A percentile compares a stretch with the other conserved stretches of the same genome.
Evolutionary conservation across 2,797 vertebrate genomes (phyloP).

Genomic region (Vipera ursinii): DNA sequence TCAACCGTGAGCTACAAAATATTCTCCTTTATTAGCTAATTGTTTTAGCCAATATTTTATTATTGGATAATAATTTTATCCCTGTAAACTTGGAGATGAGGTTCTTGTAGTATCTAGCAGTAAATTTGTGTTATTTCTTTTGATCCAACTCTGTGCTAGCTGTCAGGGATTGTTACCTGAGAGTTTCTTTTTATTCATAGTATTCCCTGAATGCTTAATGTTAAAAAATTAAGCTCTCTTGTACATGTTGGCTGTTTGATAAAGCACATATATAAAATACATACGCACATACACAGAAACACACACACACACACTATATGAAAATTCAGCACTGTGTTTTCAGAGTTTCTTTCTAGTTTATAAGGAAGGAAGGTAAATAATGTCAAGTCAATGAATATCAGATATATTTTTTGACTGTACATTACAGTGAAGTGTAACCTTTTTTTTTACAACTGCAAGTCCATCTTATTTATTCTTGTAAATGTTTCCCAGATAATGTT

Average conservation of each 20-base stretch:
- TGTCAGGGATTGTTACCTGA: conserved; percentile 58
- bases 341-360: conserved; percentile 72
- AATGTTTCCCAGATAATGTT: conserved; percentile 80
- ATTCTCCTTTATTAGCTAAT: not conserved
- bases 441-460: conserved; percentile 81
- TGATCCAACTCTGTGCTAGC: conserved; percentile 26
- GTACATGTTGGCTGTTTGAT: conserved; percentile 78
- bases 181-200: conserved; percentile 55
- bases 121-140: not conserved
- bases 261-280: conserved; percentile 71
- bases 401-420: conserved; percentile 84
- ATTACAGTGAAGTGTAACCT: conserved; percentile 79
- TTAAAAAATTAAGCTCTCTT: conserved; percentile 66
- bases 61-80: not conserved
- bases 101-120: conserved; percentile 29
- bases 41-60: not conserved
- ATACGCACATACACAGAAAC: not conserved
- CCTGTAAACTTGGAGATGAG: conserved; percentile 4
- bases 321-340: conserved; percentile 76
- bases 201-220: conserved; percentile 27
- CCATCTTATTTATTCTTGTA: conserved; percentile 85
- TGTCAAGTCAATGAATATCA: conserved; percentile 81
- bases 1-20: not conserved
- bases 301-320: conserved; percentile 35
- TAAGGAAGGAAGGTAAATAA: conserved; percentile 76